A percentile compares a stretch with the other conserved stretches of the same genome.
These are phyloP conservation scores for Ciconia maguari DNA, from an alignment of 2,113 vertebrate species.

Conservation along the genomic window DNA sequence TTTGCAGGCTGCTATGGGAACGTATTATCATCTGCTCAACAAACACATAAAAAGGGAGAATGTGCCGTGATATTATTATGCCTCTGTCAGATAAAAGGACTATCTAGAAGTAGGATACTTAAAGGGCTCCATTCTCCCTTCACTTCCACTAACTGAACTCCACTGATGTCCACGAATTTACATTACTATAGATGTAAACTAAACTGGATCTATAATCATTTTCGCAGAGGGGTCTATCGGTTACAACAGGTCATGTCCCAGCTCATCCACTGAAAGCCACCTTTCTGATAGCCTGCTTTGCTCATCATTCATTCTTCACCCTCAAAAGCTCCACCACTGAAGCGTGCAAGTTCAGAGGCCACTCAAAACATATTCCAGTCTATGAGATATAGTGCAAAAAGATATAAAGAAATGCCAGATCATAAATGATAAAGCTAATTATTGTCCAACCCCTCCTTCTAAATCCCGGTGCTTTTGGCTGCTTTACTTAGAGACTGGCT, in stretches of 20 bases:
- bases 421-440: neutral
- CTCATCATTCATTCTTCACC: neutral
- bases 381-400: neutral
- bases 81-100: neutral
- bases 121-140: neutral
- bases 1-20: constrained; percentile 35
- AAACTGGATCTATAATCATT: neutral
- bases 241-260: neutral
- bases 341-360: neutral
- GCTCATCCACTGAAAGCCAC: neutral
- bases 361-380: neutral
- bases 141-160: neutral
- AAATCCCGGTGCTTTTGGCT: neutral
- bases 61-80: neutral
- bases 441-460: neutral
- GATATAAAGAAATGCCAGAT: neutral
- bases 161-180: neutral
- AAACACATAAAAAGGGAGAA: neutral
- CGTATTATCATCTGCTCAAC: neutral
- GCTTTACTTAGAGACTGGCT: neutral
- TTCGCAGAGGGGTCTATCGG: neutral
- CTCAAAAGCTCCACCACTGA: neutral
- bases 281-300: neutral
- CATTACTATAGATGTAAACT: neutral
- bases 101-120: neutral